Evolutionary conservation across 2,113 vertebrate species (phyloP).

Genomic region (Heterocephalus glaber): DNA sequence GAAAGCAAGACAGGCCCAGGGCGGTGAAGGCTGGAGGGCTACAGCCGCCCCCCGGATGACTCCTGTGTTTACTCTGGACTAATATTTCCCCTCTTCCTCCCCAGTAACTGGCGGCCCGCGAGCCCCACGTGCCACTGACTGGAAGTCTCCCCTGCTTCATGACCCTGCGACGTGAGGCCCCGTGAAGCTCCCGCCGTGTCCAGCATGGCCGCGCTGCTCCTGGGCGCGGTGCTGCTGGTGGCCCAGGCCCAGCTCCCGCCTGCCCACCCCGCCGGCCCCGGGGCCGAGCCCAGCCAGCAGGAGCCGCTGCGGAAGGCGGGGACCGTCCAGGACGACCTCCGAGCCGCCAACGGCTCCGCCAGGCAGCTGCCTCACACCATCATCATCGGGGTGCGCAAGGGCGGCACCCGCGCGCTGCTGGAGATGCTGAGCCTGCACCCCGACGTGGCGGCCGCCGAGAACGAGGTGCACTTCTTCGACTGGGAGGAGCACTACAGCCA

Average conservation of each 20-base stretch:
- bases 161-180: conserved; percentile 85
- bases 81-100: conserved; percentile 66
- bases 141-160: conserved; percentile 81
- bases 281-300: conserved; percentile 73
- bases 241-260: conserved; percentile 88
- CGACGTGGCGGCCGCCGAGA: conserved; percentile 92
- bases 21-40: rapidly evolving
- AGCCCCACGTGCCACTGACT: conserved; percentile 62
- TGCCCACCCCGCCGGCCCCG: conserved; percentile 81
- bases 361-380: conserved; percentile 92
- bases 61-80: neutral
- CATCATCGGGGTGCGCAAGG: conserved; percentile 98
- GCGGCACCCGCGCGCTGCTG: conserved; percentile 95
- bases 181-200: conserved; percentile 89
- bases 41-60: rapidly evolving
- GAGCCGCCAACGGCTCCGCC: conserved; percentile 87
- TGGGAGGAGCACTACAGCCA: conserved; percentile 95
- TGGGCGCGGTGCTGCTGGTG: conserved; percentile 91
- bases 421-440: conserved; percentile 98
- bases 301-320: conserved; percentile 76
- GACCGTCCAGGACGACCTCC: conserved; percentile 60
- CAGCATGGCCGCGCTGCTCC: conserved; percentile 92
- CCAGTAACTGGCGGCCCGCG: conserved; percentile 73
- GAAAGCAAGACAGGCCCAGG: neutral
- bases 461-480: conserved; percentile 98